Evolutionary conservation across 2,113 vertebrate species (phyloP).

Genomic region (Zosterops japonicus): DNA sequence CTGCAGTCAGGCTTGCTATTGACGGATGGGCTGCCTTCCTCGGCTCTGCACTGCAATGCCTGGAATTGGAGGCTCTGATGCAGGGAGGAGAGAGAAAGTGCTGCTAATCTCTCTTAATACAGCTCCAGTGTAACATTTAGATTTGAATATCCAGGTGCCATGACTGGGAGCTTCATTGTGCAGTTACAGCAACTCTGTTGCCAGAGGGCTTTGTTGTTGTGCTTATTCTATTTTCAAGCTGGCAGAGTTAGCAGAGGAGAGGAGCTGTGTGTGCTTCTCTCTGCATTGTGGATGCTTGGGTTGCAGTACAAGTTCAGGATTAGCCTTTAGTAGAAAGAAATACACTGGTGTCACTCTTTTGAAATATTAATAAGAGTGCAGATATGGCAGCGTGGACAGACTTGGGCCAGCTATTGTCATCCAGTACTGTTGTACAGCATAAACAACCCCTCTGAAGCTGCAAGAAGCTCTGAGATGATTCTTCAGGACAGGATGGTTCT

Average conservation of each 20-base stretch:
- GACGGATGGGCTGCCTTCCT: background rate
- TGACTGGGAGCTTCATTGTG: background rate
- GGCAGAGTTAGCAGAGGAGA: background rate
- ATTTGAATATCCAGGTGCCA: background rate
- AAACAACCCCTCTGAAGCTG: background rate
- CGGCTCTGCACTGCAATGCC: background rate
- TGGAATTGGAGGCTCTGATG: background rate
- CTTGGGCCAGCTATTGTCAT: background rate
- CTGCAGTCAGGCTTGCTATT: background rate
- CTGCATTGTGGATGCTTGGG: background rate
- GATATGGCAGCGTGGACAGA: background rate
- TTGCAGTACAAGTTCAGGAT: background rate
- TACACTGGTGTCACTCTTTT: background rate
- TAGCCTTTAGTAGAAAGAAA: background rate
- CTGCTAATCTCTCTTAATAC: background rate
- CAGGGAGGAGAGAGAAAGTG: fast-evolving
- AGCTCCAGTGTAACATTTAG: background rate
- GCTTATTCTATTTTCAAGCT: background rate
- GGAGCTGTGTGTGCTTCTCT: background rate
- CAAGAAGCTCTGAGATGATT: background rate
- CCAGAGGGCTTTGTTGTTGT: background rate
- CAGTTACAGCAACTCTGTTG: background rate
- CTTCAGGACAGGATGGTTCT: background rate
- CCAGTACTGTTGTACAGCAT: background rate
- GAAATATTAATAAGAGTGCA: background rate